Evolutionary conservation across 2,888 invertebrate species (phyloP), one percentile per base, ranked within the genome.

Genomic region (Trimorus sp.): DNA sequence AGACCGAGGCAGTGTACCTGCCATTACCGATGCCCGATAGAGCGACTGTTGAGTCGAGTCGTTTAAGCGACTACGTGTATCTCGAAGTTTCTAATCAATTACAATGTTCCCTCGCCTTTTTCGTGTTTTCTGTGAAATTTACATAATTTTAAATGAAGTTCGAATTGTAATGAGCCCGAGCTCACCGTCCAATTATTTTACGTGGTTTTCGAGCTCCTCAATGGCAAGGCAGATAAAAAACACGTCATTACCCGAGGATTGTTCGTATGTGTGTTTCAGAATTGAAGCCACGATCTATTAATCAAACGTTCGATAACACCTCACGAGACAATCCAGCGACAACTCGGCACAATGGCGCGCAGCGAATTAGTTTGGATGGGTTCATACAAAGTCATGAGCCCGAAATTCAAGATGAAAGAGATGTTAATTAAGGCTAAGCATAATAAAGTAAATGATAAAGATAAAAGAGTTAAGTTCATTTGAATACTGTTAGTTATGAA

Each of bases 401-500:
- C 53, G 48, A 38, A 71, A 40, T 40, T 42, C 38, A n/a, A 45
- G 48, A 63, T 63, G 26, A 62, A 71, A 56, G 48, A 74, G 56
- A 56, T 65, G 63, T 65, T 75, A 75, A 75, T 75, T 59, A 75
- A 76, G 53, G 36, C 42, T 15, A n/a, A 60, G 14, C 51, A 69
- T 60, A 53, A 76, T 69, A 54, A 65, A 65, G 11, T 58, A 37
- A 65, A 53, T 65, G 4, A 70, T 40, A 45, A 62, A 77, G 58
- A 77, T 70, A 77, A 77, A 77, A 37, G 45, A 70, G 54, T 53
- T 58, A 42, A 56, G 40, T 59, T 78, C 53, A 58, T 60, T 51
- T 69, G 58, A 71, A 78, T 78, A 59, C n/a, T 12, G 16, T 70
- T 71, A 65, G 65, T 59, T 78, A 54, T 38, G 65, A 70, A 70